A percentile compares a stretch with the other conserved stretches of the same genome.
phyloP scores from a whole-genome alignment of 1,140 invertebrate genomes.

The Paralvinella palmiformis region DNA sequence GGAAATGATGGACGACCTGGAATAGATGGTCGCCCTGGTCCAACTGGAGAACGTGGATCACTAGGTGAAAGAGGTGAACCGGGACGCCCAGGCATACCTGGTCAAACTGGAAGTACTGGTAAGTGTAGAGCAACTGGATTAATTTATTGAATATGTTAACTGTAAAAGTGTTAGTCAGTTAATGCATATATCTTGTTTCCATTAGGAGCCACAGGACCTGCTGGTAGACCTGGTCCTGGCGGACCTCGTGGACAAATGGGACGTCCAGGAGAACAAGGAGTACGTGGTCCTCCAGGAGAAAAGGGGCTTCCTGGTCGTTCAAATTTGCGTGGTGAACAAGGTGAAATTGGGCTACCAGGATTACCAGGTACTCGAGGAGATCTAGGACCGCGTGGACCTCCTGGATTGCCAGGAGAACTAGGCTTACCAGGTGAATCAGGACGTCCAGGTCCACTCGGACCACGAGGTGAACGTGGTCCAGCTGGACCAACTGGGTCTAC shows the following conservation, averaged over 20 bases:
- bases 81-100: slow-evolving; percentile 1
- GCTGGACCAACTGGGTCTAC: slow-evolving; percentile 8
- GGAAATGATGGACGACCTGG: slow-evolving; percentile 10
- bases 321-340: neutral
- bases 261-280: slow-evolving; percentile 11
- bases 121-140: slow-evolving; percentile 10
- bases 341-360: neutral
- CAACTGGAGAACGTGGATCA: slow-evolving; percentile 11
- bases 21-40: neutral
- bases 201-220: slow-evolving; percentile 2
- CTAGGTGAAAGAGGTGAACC: neutral
- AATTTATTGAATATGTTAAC: no score
- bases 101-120: slow-evolving; percentile 9
- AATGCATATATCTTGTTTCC: no score
- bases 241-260: slow-evolving; percentile 13
- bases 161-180: no score
- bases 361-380: slow-evolving; percentile 9
- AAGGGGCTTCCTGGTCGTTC: neutral
- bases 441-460: slow-evolving; percentile 2
- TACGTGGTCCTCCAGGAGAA: neutral
- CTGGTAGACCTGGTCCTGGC: slow-evolving; percentile 7
- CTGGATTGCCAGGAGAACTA: neutral
- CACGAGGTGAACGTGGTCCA: slow-evolving; percentile 4
- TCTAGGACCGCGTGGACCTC: neutral
- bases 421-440: slow-evolving; percentile 15